A percentile compares a stretch with the other conserved stretches of the same genome.
Evolutionary conservation across 92 coral and sea anemone species (phyloP).

Genomic region (Epizoanthus fatuus): DNA sequence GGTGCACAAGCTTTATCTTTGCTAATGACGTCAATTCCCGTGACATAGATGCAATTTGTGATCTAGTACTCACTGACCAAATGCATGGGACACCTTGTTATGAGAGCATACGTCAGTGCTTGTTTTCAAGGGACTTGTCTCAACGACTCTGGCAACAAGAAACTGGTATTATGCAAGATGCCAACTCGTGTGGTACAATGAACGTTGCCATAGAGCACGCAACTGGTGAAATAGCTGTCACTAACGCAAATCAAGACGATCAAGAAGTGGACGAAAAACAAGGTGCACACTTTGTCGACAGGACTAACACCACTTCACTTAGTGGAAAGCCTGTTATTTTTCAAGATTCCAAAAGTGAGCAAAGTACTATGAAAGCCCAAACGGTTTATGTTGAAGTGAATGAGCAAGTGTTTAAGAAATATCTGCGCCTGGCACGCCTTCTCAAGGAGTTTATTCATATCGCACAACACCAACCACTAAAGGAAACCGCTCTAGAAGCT

Average conservation of each 20-base stretch:
- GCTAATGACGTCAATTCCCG: conserved; percentile 41
- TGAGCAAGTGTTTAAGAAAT: conserved; percentile 12
- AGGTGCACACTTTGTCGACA: too few species aligned
- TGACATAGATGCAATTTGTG: conserved; percentile 66
- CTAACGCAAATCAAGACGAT: too few species aligned
- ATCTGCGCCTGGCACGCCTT: conserved; percentile 58
- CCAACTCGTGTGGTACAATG: too few species aligned
- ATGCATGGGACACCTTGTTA: conserved; percentile 29
- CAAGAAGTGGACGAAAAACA: too few species aligned
- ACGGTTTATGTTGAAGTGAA: too few species aligned
- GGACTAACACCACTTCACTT: too few species aligned
- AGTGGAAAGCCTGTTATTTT: too few species aligned
- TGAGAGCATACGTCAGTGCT: conserved; percentile 23
- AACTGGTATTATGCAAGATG: neutral
- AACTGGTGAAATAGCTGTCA: too few species aligned
- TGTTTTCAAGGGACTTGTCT: conserved; percentile 54
- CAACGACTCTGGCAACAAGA: neutral
- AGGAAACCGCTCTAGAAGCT: conserved; percentile 36
- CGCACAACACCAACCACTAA: conserved; percentile 1
- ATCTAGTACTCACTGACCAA: conserved; percentile 31
- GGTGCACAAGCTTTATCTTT: conserved; percentile 67
- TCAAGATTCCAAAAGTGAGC: too few species aligned
- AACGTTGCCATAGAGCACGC: too few species aligned
- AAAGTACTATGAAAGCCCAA: too few species aligned
- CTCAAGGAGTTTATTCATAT: conserved; percentile 57